Evolutionary conservation across 1,140 invertebrate species (phyloP), one percentile per base, ranked within the genome.

Genomic region (Drosophila insularis): DNA sequence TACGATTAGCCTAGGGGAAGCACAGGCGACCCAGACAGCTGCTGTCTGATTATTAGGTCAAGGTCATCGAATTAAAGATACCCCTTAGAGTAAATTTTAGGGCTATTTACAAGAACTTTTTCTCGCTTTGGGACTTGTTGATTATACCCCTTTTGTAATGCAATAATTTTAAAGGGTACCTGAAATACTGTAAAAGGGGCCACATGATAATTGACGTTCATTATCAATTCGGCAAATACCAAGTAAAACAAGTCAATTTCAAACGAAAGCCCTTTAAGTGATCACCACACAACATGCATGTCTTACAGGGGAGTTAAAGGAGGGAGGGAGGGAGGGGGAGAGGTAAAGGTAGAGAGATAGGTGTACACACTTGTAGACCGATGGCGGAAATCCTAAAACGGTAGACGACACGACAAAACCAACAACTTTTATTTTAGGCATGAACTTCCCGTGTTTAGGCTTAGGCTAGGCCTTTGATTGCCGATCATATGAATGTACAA

Each of bases 191-290:
- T 21, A 81, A 79, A 87, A 69, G 59, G 69, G 56, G 63, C 63
- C 75, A 86, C 74, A 79, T 76, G 82, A 82, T 86, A 86, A 86
- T 86, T 86, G 84, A 58, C 74, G 68, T 79, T 82, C 82, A 86
- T 86, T 87, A 86, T 86, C 82, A 87, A 79, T 50, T 87, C 75
- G 82, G 71, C 84, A 86, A 86, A 86, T 87, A 77, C 19, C 14
- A 53, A 71, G 32, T 77, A 50, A 50, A 50, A 87, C 81, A 72
- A 81, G 82, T 86, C 81, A 82, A 86, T 87, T 50, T 10, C 43
- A 50, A 10, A 0, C 63, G 46, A 66, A 70, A 72, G 58, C 81
- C 81, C 81, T 86, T 87, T 70, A 76, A 76, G 71, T 78, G 81
- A 78, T 86, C 78, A 74, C 27, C 59, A 32, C n/a, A 43, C 23